Evolutionary conservation across 2,888 invertebrate genomes (phyloP).

Genomic region (Dolichopus griseipennis): DNA sequence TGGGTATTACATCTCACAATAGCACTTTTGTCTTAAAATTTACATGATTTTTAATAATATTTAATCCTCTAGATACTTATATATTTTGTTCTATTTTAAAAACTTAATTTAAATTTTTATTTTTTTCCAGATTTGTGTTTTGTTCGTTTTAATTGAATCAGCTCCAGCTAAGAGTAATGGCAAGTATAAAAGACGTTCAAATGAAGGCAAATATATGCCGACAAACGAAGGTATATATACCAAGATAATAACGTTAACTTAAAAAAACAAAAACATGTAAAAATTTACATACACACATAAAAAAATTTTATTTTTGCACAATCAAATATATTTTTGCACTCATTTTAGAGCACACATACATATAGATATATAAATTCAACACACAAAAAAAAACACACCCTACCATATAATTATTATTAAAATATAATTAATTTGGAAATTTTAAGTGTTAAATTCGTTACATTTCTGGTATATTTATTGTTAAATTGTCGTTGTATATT

Average conservation of each 20-base stretch:
- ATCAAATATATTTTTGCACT: background rate
- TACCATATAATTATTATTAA: no score
- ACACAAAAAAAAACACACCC: no score
- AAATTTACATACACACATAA: background rate
- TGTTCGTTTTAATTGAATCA: background rate
- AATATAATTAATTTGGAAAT: constrained; percentile 16
- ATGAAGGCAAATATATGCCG: constrained; percentile 9
- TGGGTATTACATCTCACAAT: no score
- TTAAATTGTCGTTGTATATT: constrained; percentile 17
- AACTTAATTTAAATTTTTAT: background rate
- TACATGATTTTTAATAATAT: no score
- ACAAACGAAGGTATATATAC: background rate
- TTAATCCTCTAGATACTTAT: background rate
- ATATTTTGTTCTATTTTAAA: background rate
- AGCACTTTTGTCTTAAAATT: no score
- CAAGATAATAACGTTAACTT: background rate
- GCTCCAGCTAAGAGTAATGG: background rate
- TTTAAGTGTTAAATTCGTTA: constrained; percentile 18
- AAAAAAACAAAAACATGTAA: background rate
- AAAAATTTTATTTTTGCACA: constrained; percentile 9
- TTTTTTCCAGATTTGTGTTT: background rate
- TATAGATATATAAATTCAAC: no score
- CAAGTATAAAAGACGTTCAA: background rate
- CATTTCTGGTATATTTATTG: constrained; percentile 7
- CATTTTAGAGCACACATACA: no score